Conservation (phyloP, 2,113 vertebrate genomes). For the Ceratotherium simum region DNA sequence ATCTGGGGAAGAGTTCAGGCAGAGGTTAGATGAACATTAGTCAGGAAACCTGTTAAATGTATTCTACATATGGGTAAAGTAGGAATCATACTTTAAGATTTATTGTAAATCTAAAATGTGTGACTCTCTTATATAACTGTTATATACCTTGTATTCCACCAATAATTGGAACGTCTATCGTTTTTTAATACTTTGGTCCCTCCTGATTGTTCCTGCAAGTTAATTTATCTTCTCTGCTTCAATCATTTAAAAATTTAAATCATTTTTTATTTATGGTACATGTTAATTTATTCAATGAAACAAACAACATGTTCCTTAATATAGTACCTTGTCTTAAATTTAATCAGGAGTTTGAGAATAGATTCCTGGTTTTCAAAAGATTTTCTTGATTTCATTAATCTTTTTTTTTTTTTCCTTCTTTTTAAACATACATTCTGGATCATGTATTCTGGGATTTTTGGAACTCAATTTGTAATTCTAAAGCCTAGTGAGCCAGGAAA, state of each 20-base stretch:
- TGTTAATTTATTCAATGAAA: constrained; percentile 34
- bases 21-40: background rate
- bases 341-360: constrained; percentile 25
- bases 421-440: background rate
- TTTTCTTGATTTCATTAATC: background rate
- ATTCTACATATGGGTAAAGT: background rate
- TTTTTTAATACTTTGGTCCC: background rate
- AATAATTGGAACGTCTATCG: background rate
- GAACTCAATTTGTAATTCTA: background rate
- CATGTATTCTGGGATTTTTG: background rate
- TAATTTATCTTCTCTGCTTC: background rate
- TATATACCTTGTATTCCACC: background rate
- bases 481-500: background rate
- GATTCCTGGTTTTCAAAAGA: background rate
- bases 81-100: background rate
- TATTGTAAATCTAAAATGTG: background rate
- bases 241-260: constrained; percentile 42
- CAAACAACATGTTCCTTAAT: background rate
- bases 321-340: background rate
- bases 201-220: constrained; percentile 16
- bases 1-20: background rate
- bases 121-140: background rate
- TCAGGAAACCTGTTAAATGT: background rate
- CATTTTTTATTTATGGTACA: background rate
- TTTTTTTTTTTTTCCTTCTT: background rate